Evolutionary conservation across 2,888 invertebrate species (phyloP).

Genomic region (Clunio marinus): DNA sequence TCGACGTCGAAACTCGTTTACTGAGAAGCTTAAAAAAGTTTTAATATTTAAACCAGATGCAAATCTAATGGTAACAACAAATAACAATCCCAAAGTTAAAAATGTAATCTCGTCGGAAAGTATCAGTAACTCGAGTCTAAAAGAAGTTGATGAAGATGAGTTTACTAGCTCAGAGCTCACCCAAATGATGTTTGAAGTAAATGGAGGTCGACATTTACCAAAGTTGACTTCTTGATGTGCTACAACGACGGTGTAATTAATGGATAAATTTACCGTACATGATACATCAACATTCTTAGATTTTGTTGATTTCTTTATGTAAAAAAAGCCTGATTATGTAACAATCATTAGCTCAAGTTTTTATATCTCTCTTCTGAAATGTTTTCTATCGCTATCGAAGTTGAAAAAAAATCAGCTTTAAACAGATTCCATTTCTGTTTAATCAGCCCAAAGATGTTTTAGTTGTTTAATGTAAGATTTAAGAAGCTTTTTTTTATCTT

Average conservation of each 20-base stretch:
- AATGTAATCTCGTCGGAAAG: conserved; percentile 47
- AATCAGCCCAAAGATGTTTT: too few species aligned
- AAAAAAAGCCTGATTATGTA: too few species aligned
- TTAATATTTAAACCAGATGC: background rate
- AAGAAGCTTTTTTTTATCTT: too few species aligned
- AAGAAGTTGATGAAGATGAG: conserved; percentile 65
- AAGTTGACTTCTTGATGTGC: background rate
- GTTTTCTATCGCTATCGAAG: too few species aligned
- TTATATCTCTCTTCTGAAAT: too few species aligned
- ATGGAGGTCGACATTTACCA: conserved; percentile 46
- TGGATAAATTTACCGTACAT: too few species aligned
- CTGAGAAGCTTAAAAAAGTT: background rate
- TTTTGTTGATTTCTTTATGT: too few species aligned
- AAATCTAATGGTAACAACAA: background rate
- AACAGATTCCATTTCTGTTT: too few species aligned
- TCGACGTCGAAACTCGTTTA: background rate
- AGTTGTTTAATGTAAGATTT: too few species aligned
- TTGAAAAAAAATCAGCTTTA: too few species aligned
- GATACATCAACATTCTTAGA: too few species aligned
- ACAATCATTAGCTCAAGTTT: too few species aligned
- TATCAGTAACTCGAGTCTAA: conserved; percentile 74
- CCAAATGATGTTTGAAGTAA: conserved; percentile 65
- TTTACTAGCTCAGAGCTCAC: conserved; percentile 65
- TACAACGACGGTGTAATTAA: background rate
- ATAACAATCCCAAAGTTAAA: conserved; percentile 42